Base-by-base conservation (phyloP, 2,797 vertebrate species). In the Spea hammondii region DNA sequence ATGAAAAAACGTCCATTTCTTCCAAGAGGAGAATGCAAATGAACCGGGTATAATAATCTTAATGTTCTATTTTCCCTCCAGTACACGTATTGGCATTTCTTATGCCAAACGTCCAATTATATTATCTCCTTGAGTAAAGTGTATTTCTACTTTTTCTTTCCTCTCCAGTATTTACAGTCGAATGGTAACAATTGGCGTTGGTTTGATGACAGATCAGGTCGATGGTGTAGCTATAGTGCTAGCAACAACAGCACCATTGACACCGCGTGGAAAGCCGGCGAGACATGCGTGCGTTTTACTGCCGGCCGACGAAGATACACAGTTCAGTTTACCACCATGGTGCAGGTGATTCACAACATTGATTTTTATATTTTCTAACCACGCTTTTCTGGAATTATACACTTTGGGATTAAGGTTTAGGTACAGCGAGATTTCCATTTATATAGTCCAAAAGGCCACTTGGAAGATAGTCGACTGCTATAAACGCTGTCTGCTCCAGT, bases 241-340 rank as follows among this genome's bases (percentile, higher is more conserved):
- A 97, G 96, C 83, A 98, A 98, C 89, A 98, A 98, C 87, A 96
- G 96, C 83, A 98, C 97, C 72, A 98, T 98, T 60, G 97, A 98
- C 85, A 93, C 96, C 0, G 96, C 97, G 0, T 98, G 97, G 97
- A 92, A 95, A 47, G 94, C 94, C 0, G 97, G 96, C 6, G 97
- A 98, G 84, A 97, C 94, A 80, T 98, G 96, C 46, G 97, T 98
- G 54, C 93, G 97, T 70, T 98, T 98, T 86, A 98, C 97, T 9
- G 97, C 96, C 1, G 96, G 97, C 6, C 92, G 97, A 5, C 89
- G 97, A n/a, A 92, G 97, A 93, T 98, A 98, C 85, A 98, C 96
- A 4, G 97, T 98, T 67, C 96, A 97, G 83, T 98, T 98, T 84
- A 98, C 97, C 88, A 98, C 96, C 74, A 98, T 98, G 97, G 97